phyloP scores from a whole-genome alignment of 2,888 invertebrate species.

The Hololepta plana region DNA sequence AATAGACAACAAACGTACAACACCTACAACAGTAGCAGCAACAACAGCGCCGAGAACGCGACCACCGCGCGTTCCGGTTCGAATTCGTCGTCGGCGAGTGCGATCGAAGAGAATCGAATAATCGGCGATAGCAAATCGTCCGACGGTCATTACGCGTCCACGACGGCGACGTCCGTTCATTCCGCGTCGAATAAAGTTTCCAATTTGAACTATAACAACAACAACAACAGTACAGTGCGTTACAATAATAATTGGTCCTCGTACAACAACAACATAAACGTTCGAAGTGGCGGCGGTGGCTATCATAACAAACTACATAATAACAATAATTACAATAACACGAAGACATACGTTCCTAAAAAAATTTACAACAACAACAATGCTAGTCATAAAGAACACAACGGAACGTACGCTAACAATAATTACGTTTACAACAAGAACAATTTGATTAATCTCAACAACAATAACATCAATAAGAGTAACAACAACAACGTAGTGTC shows the following conservation, averaged over 20 bases:
- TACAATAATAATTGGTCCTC: no score
- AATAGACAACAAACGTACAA: no score
- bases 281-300: no score
- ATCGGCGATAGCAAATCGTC: conserved; percentile 7
- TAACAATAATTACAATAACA: no score
- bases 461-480: conserved; percentile 5
- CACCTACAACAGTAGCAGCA: conserved; percentile 13
- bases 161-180: conserved; percentile 9
- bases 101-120: conserved; percentile 11
- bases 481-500: conserved; percentile 3
- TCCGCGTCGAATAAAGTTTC: conserved; percentile 8
- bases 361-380: conserved; percentile 1
- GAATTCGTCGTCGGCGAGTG: conserved; percentile 19
- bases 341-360: no score
- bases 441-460: conserved; percentile 9
- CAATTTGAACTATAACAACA: conserved; percentile 11
- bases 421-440: conserved; percentile 9
- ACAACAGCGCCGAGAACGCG: no score
- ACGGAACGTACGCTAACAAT: conserved; percentile 6
- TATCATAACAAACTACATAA: no score
- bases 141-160: no score
- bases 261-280: no score
- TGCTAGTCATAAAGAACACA: conserved; percentile 4
- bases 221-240: conserved; percentile 9
- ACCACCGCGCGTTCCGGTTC: conserved; percentile 18